These are phyloP conservation scores for Percopsis omiscomaycus DNA, from an alignment of 2,797 vertebrate genomes.

Conservation along the genomic window DNA sequence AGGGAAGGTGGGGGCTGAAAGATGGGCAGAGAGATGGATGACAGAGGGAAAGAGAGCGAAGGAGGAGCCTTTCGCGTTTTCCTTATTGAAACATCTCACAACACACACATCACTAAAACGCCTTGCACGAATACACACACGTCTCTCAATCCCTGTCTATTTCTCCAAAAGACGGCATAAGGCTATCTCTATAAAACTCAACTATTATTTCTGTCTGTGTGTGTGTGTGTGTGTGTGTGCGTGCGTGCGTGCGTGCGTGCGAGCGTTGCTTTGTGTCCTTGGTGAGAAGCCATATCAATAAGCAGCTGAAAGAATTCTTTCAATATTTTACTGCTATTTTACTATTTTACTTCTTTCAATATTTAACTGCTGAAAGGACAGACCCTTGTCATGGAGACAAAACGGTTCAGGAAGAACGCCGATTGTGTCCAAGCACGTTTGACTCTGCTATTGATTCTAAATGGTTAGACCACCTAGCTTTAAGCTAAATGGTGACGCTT, in stretches of 20 bases:
- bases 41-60: constrained; percentile 29
- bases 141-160: neutral
- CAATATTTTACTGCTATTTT: constrained; percentile 42
- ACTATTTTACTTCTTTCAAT: constrained; percentile 14
- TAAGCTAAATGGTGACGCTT: too few relatives aligned
- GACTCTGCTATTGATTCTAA: too few relatives aligned
- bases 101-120: neutral
- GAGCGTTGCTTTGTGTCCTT: constrained; percentile 59
- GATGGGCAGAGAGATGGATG: constrained; percentile 54
- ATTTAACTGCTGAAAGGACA: constrained; percentile 46
- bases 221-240: constrained; percentile 29
- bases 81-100: too few relatives aligned
- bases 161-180: too few relatives aligned
- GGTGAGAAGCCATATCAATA: constrained; percentile 42
- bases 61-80: neutral
- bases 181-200: too few relatives aligned
- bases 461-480: too few relatives aligned
- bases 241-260: constrained; percentile 31
- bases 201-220: constrained; percentile 16
- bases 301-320: constrained; percentile 48
- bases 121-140: neutral
- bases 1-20: constrained; percentile 42
- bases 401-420: neutral
- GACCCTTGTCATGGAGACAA: constrained; percentile 26
- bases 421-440: too few relatives aligned